Evolutionary conservation across 2,113 vertebrate genomes (phyloP), one percentile per base, ranked within the genome.

Genomic region (Siniperca knerii): DNA sequence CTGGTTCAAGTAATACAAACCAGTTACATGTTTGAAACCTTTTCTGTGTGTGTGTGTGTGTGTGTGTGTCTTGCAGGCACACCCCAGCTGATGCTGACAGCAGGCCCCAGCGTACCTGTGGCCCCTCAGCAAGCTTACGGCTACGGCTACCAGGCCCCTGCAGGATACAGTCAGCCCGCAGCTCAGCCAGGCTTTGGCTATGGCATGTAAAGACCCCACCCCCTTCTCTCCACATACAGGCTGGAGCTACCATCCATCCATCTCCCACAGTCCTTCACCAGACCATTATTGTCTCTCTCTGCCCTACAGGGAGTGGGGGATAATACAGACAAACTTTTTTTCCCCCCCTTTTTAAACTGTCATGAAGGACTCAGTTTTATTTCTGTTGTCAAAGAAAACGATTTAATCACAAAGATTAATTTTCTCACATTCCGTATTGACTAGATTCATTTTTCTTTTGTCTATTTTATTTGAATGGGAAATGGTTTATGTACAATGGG

Each of bases 31-130:
- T 76, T 21, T 57, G 11, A 69, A 62, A 25, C 40, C 13, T 20
- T 20, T 8, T 25, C 0, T 37, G 7, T 54, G 48, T 42, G 48
- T 25, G 25, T 42, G 11, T 37, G 7, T 54, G 48, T 42, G 48
- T 25, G 25, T 42, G 11, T 83, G 9, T 90, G 5, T 79, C 44
- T 58, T 86, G 29, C 92, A 99, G 98, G 98, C 94, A 97, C 98
- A 84, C 98, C 98, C 4, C 98, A 99, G 93, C 95, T 99, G 66
- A 99, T 99, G 98, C 94, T 99, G 93, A 99, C 98, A 74, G 98
- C 98, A 0, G 98, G 98, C 90, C 98, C 98, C 93, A 99, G 97
- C 46, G 98, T 99, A 1, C 95, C 97, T 3, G 98, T 99, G 87
- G 95, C 98, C 79, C 97, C 98, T 0, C 98, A 98, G 93, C 98